These are phyloP conservation scores for Echinometra lucunter DNA, from an alignment of 53 echinoderm and acorn worm genomes.

Conservation along the genomic window DNA sequence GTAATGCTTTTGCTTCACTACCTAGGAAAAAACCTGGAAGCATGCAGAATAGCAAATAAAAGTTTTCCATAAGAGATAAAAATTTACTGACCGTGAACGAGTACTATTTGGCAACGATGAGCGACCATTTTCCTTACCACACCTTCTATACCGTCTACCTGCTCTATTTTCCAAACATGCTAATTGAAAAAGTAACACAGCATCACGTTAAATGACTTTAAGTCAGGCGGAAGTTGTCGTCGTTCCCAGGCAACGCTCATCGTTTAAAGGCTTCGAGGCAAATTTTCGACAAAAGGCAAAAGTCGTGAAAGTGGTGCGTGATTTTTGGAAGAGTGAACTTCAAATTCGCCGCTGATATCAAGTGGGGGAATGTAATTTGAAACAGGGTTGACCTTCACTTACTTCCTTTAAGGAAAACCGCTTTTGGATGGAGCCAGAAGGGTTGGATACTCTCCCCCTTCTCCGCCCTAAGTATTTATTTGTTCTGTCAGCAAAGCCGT, in stretches of 20 bases:
- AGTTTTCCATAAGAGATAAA: too few relatives aligned
- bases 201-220: neutral
- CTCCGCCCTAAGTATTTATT: too few relatives aligned
- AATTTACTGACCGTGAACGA: too few relatives aligned
- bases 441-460: too few relatives aligned
- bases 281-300: constrained; percentile 9
- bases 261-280: neutral
- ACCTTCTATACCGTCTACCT: too few relatives aligned
- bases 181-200: neutral
- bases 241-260: neutral
- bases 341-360: neutral
- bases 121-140: too few relatives aligned
- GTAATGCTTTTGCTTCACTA: too few relatives aligned
- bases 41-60: too few relatives aligned
- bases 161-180: neutral
- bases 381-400: neutral
- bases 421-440: neutral
- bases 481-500: too few relatives aligned
- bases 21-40: too few relatives aligned
- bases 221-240: neutral
- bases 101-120: too few relatives aligned
- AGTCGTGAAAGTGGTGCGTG: neutral
- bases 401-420: neutral
- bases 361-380: neutral
- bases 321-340: constrained; percentile 10